Conservation (phyloP, 2,888 invertebrate species). For the Zonitis immaculata region DNA sequence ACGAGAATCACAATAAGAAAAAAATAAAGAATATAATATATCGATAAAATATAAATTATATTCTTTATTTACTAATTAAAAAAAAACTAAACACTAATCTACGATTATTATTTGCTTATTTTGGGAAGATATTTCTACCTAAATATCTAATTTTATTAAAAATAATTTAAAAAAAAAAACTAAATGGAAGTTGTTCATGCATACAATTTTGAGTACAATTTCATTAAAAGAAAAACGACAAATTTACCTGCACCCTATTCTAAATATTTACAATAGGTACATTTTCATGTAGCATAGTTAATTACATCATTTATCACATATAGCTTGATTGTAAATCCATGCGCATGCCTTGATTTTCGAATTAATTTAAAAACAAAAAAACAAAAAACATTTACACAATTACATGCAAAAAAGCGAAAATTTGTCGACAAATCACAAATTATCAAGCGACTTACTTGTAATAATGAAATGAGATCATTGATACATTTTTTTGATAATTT, state of each 20-base stretch:
- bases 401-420: conserved; percentile 14
- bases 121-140: neutral
- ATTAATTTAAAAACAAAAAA: conserved; percentile 4
- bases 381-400: conserved; percentile 7
- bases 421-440: conserved; percentile 7
- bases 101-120: too few species aligned
- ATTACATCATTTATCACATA: conserved; percentile 6
- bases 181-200: conserved; percentile 8
- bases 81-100: conserved; percentile 25
- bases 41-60: neutral
- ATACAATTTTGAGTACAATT: conserved; percentile 7
- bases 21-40: neutral
- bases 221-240: conserved; percentile 1
- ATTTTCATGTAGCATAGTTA: conserved; percentile 5
- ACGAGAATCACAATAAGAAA: conserved; percentile 9
- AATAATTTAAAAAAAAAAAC: neutral
- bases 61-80: neutral
- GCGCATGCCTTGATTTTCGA: conserved; percentile 11
- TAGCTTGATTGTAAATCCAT: conserved; percentile 7
- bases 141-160: neutral
- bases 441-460: conserved; percentile 15
- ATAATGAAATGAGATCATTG: conserved; percentile 21
- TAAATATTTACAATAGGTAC: conserved; percentile 16
- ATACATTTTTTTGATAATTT: conserved; percentile 14
- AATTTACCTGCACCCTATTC: conserved; percentile 20